A percentile compares a stretch with the other conserved stretches of the same genome.
Evolutionary conservation across 2,113 vertebrate genomes (phyloP).

Genomic region (Grammomys dolichurus): DNA sequence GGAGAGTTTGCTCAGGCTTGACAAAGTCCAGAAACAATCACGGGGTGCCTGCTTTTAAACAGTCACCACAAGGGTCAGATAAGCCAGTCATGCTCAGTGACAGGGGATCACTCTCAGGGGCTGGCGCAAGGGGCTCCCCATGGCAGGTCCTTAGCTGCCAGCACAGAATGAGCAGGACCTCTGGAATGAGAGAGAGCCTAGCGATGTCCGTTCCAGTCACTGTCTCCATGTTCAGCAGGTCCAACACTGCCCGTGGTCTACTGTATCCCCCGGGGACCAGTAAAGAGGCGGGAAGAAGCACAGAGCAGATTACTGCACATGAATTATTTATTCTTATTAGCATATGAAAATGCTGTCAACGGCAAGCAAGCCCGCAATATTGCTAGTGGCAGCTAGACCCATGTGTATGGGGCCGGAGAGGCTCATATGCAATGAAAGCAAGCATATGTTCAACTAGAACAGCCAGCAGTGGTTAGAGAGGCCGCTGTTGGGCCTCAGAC

Average conservation of each 20-base stretch:
- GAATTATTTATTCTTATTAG: conserved; percentile 72
- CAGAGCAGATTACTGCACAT: conserved; percentile 51
- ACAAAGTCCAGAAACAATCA: conserved; percentile 75
- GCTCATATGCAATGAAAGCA: neutral
- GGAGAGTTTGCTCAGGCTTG: conserved; percentile 4
- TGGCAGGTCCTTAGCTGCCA: conserved; percentile 30
- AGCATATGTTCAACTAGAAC: neutral
- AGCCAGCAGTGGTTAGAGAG: neutral
- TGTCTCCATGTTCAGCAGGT: neutral
- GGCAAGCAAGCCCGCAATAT: neutral
- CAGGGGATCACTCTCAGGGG: conserved; percentile 64
- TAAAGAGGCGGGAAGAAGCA: neutral
- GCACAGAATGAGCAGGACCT: neutral
- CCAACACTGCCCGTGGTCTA: neutral
- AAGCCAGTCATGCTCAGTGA: conserved; percentile 77
- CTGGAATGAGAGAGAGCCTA: neutral
- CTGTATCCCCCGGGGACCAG: neutral
- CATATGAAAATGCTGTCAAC: conserved; percentile 42
- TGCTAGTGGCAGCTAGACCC: neutral
- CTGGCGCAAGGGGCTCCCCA: conserved; percentile 60
- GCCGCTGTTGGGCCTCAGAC: neutral
- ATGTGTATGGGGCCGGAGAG: neutral
- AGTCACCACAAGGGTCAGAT: conserved; percentile 73
- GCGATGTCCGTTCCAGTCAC: neutral
- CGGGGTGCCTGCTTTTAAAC: conserved; percentile 75